Evolutionary conservation across 2,113 vertebrate genomes (phyloP).

Genomic region (Lamprotornis superbus): DNA sequence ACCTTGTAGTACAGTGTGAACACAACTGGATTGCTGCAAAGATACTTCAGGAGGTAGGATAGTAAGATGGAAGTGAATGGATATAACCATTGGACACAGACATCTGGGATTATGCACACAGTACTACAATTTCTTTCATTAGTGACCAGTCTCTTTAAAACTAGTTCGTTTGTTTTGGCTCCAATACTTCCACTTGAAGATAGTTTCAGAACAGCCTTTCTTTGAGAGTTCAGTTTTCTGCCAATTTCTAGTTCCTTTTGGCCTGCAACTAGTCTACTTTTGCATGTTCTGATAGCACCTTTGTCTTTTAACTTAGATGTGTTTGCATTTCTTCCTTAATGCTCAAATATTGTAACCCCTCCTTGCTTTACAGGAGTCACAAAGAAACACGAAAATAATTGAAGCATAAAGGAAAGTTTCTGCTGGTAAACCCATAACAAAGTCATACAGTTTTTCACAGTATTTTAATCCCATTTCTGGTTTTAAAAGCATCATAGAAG

Average conservation of each 20-base stretch:
- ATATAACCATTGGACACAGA: rapidly evolving
- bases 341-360: not conserved
- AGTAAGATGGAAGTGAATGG: not conserved
- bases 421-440: not conserved
- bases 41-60: not conserved
- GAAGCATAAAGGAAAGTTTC: not conserved
- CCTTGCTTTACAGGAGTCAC: not conserved
- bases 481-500: not conserved
- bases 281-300: not conserved
- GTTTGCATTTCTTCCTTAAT: not conserved
- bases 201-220: not conserved
- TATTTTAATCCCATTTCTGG: not conserved
- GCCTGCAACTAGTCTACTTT: not conserved
- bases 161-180: not conserved
- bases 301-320: not conserved
- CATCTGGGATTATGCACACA: not conserved
- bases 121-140: not conserved
- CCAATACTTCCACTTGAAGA: not conserved
- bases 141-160: not conserved
- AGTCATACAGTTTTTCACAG: not conserved
- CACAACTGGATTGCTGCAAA: not conserved
- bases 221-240: not conserved
- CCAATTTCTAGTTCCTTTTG: not conserved
- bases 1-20: not conserved
- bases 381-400: not conserved